These are phyloP conservation scores for Drosophila paracracens DNA, from an alignment of 2,888 invertebrate species.

Conservation along the genomic window DNA sequence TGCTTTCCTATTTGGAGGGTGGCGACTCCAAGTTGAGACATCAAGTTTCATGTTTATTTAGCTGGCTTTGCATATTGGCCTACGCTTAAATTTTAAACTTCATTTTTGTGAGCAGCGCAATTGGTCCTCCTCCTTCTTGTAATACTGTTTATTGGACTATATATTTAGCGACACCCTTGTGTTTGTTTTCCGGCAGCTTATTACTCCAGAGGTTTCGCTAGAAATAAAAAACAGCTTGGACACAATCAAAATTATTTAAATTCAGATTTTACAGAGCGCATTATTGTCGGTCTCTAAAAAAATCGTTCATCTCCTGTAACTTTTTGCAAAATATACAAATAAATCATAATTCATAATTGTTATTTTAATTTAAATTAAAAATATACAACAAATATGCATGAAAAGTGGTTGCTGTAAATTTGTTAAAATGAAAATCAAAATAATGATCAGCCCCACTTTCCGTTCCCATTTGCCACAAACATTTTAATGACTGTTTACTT, in stretches of 20 bases:
- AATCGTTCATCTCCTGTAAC: background rate
- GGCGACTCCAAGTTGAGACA: slow-evolving; percentile 52
- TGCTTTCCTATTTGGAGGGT: background rate
- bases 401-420: background rate
- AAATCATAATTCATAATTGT: background rate
- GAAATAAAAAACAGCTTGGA: background rate
- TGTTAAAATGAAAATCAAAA: background rate
- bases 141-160: slow-evolving; percentile 8
- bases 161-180: slow-evolving; percentile 2
- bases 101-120: background rate
- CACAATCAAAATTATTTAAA: background rate
- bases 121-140: background rate
- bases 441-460: slow-evolving; percentile 3
- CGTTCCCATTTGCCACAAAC: slow-evolving; percentile 5
- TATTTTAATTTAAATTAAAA: background rate
- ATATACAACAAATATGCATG: background rate
- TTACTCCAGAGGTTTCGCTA: background rate
- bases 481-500: slow-evolving; percentile 20
- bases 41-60: slow-evolving; percentile 67
- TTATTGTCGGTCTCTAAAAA: background rate
- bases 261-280: background rate
- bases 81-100: slow-evolving; percentile 41
- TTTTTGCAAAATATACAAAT: background rate
- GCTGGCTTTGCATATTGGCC: slow-evolving; percentile 64
- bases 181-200: background rate